phyloP scores from a whole-genome alignment of 1,140 invertebrate genomes.

The Cotesia chilonis region DNA sequence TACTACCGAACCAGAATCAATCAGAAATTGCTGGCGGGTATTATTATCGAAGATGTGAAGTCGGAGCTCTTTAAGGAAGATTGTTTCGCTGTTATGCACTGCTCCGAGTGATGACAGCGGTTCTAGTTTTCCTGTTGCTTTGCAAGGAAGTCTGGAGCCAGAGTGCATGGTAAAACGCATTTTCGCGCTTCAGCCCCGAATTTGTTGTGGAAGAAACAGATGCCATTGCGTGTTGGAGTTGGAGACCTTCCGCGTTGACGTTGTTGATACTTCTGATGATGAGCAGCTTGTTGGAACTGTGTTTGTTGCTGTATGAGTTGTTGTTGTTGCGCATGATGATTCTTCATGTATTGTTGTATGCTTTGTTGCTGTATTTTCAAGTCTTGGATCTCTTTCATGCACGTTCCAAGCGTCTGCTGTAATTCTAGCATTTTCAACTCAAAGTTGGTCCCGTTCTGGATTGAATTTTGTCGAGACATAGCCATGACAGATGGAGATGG shows the following conservation, averaged over 20 bases:
- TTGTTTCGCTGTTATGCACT: background rate
- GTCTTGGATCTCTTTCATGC: background rate
- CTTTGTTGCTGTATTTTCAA: constrained; percentile 5
- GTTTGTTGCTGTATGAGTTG: no score
- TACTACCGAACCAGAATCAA: constrained; percentile 17
- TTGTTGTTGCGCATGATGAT: no score
- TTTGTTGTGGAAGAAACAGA: no score
- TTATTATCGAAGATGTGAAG: background rate
- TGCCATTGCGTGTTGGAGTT: no score
- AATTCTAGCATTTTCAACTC: background rate
- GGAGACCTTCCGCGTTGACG: no score
- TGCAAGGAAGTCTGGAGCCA: background rate
- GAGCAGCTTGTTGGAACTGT: no score
- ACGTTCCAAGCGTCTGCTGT: background rate
- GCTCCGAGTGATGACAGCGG: constrained; percentile 1
- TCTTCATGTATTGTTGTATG: constrained; percentile 5
- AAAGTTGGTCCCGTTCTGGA: background rate
- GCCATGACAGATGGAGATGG: background rate
- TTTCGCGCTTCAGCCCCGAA: background rate
- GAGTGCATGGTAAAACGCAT: background rate
- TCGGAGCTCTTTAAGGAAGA: constrained; percentile 6
- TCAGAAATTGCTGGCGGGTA: constrained; percentile 5
- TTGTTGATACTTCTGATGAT: no score
- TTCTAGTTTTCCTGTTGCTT: constrained; percentile 14
- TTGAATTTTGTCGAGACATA: background rate